phyloP scores from a whole-genome alignment of 1,140 invertebrate genomes.

The Aporrectodea caliginosa region DNA sequence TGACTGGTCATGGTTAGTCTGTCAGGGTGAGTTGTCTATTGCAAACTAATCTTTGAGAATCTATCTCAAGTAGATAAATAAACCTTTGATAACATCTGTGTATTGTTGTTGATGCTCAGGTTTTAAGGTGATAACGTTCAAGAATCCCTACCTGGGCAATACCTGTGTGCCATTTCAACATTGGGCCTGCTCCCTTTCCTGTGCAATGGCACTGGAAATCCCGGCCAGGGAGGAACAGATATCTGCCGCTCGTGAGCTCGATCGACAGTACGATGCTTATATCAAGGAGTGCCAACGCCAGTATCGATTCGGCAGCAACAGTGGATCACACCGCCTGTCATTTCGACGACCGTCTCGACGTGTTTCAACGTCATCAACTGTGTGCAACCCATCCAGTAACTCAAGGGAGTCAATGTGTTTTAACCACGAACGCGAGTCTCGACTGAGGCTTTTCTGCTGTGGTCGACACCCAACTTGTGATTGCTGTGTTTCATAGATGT shows the following conservation, averaged over 20 bases:
- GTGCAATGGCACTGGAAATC: conserved; percentile 57
- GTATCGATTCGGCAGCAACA: conserved; percentile 5
- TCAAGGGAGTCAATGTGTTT: background rate
- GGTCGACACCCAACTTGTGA: background rate
- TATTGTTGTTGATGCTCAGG: conserved; percentile 44
- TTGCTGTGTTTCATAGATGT: background rate
- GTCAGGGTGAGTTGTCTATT: too few species aligned
- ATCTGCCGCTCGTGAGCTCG: conserved; percentile 48
- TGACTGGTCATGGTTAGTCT: too few species aligned
- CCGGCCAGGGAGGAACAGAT: conserved; percentile 57
- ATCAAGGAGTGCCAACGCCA: conserved; percentile 46
- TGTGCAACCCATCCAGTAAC: background rate
- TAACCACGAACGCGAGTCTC: background rate
- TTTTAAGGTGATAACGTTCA: conserved; percentile 60
- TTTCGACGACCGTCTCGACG: background rate
- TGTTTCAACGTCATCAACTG: background rate
- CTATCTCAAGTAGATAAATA: too few species aligned
- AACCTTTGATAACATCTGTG: too few species aligned
- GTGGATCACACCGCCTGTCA: background rate
- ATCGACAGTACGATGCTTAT: conserved; percentile 52
- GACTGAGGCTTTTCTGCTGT: background rate
- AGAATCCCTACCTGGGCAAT: conserved; percentile 60
- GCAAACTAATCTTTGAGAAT: too few species aligned
- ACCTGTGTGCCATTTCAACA: conserved; percentile 61
- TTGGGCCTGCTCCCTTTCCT: conserved; percentile 57